These are phyloP conservation scores for Lathamus discolor DNA, from an alignment of 2,113 vertebrate species.

Conservation along the genomic window DNA sequence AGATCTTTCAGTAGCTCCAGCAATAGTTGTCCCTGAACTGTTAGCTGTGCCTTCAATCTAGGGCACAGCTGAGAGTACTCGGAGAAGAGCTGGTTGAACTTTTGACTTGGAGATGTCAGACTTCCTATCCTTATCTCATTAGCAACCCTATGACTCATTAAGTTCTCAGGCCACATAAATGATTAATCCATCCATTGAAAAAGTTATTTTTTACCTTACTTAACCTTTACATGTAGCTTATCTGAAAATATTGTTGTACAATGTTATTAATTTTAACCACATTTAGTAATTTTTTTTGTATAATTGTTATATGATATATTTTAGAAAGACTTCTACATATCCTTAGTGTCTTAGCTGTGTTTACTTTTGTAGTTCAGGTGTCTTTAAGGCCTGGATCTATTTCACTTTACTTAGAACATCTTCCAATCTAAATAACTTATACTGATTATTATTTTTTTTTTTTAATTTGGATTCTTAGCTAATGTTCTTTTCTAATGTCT, in stretches of 20 bases:
- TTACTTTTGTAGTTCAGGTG: not conserved
- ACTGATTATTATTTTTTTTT: not conserved
- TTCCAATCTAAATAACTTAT: not conserved
- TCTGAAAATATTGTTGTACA: not conserved
- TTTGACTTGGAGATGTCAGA: slow-evolving; percentile 34
- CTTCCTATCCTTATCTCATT: slow-evolving; percentile 60
- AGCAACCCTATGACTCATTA: slow-evolving; percentile 40
- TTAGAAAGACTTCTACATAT: not conserved
- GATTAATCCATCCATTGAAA: slow-evolving; percentile 41
- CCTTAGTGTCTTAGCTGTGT: not conserved
- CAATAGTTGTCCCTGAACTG: not conserved
- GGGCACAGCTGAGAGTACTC: slow-evolving; percentile 24
- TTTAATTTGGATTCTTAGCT: not conserved
- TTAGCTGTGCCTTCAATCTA: slow-evolving; percentile 10
- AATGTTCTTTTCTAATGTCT: not conserved
- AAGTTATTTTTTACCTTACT: not conserved
- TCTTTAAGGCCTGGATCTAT: not conserved
- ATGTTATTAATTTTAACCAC: not conserved
- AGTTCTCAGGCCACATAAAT: not conserved
- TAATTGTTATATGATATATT: not conserved
- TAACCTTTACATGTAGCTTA: not conserved
- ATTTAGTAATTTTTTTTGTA: not conserved
- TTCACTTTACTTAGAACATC: not conserved
- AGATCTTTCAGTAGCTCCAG: not conserved
- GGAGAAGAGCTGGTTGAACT: slow-evolving; percentile 2